Evolutionary conservation across 2,113 vertebrate genomes (phyloP).

Genomic region (Nothocercus nigrocapillus): DNA sequence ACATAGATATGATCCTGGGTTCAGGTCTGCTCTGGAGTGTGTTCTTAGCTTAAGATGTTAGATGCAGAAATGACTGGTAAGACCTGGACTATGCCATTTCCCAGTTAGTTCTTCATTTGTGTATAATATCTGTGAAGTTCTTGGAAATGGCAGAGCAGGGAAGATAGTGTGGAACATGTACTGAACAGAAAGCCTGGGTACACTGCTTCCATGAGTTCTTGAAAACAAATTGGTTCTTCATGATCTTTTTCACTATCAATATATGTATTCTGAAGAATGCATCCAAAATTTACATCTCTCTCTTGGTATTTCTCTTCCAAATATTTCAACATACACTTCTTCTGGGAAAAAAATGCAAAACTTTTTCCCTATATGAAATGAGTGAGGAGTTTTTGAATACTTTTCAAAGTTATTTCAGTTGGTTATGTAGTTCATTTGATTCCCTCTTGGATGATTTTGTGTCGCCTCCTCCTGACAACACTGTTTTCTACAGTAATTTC

Average conservation of each 20-base stretch:
- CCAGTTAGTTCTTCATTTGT: background rate
- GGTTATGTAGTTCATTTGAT: background rate
- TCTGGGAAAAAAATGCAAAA: background rate
- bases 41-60: background rate
- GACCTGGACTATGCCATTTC: background rate
- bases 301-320: background rate
- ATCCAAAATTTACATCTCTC: background rate
- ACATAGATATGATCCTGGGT: background rate
- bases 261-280: background rate
- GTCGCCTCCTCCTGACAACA: background rate
- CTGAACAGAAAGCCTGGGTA: background rate
- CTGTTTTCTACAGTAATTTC: background rate
- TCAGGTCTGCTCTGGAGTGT: background rate
- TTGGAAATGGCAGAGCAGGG: background rate
- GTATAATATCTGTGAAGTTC: background rate
- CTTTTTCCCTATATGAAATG: background rate
- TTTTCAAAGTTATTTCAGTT: background rate
- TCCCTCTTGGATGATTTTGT: background rate
- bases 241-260: background rate
- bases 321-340: background rate
- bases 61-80: background rate
- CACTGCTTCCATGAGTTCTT: rapidly evolving
- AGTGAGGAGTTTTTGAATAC: background rate
- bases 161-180: background rate
- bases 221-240: background rate